These are phyloP conservation scores for Oophaga pumilio DNA, from an alignment of 2,113 vertebrate genomes.

Conservation along the genomic window DNA sequence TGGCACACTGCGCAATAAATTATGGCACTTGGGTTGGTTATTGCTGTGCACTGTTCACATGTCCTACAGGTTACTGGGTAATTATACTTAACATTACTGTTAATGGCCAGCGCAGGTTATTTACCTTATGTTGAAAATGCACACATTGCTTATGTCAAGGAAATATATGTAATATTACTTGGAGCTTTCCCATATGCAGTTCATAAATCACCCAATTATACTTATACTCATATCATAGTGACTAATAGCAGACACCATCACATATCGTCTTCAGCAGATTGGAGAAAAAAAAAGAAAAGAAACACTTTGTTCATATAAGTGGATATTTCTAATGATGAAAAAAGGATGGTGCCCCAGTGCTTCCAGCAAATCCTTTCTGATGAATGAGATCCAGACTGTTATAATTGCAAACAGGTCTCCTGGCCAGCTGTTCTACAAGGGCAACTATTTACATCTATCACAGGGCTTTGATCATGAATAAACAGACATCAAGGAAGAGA, in stretches of 20 bases:
- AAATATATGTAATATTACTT: slow-evolving; percentile 46
- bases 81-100: slow-evolving; percentile 69
- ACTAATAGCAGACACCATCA: slow-evolving; percentile 48
- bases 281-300: slow-evolving; percentile 12
- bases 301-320: slow-evolving; percentile 42
- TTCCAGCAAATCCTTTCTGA: slow-evolving; percentile 55
- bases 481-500: slow-evolving; percentile 57
- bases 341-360: slow-evolving; percentile 45
- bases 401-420: slow-evolving; percentile 49
- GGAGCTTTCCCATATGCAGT: slow-evolving; percentile 36
- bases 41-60: slow-evolving; percentile 67
- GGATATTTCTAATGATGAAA: slow-evolving; percentile 37
- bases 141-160: slow-evolving; percentile 34
- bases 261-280: slow-evolving; percentile 29
- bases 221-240: slow-evolving; percentile 32
- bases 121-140: slow-evolving; percentile 61
- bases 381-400: slow-evolving; percentile 53
- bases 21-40: slow-evolving; percentile 65
- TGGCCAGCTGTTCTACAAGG: slow-evolving; percentile 54
- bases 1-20: slow-evolving; percentile 72
- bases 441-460: slow-evolving; percentile 56
- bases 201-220: slow-evolving; percentile 35
- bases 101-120: slow-evolving; percentile 61
- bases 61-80: slow-evolving; percentile 63
- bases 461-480: slow-evolving; percentile 54